These are phyloP conservation scores for Chrysotoxum bicinctum DNA, from an alignment of 2,888 invertebrate genomes.

Conservation along the genomic window DNA sequence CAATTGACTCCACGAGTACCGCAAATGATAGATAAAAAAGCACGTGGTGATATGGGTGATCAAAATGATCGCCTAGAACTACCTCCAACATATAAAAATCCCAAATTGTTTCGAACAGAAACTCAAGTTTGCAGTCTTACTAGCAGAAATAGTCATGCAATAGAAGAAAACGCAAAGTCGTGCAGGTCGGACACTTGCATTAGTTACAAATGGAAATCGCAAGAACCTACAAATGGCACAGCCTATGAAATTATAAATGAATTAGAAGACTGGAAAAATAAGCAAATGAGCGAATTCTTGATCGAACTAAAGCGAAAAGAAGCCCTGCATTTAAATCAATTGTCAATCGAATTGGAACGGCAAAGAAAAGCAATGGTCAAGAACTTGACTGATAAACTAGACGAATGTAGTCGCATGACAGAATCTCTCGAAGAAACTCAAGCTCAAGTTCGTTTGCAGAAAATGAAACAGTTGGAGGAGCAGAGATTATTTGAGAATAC, in stretches of 20 bases:
- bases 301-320: constrained; percentile 85
- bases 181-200: constrained; percentile 15
- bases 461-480: constrained; percentile 49
- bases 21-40: constrained; percentile 55
- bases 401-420: constrained; percentile 85
- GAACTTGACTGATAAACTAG: constrained; percentile 84
- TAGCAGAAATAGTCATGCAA: not conserved
- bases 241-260: constrained; percentile 84
- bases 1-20: not conserved
- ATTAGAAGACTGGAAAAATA: constrained; percentile 88
- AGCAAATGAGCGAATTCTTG: constrained; percentile 85
- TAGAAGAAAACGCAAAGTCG: not conserved
- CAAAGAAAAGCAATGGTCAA: constrained; percentile 83
- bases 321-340: constrained; percentile 82
- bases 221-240: not conserved
- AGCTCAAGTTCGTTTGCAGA: constrained; percentile 70
- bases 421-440: constrained; percentile 82
- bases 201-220: not conserved
- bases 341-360: constrained; percentile 84
- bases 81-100: constrained; percentile 42
- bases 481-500: constrained; percentile 81
- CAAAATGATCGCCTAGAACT: constrained; percentile 39
- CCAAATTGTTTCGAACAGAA: not conserved
- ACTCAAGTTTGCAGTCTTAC: not conserved
- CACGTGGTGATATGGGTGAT: constrained; percentile 67